Conservation (phyloP, 2,113 vertebrate species). For the Tetraodon nigroviridis region DNA sequence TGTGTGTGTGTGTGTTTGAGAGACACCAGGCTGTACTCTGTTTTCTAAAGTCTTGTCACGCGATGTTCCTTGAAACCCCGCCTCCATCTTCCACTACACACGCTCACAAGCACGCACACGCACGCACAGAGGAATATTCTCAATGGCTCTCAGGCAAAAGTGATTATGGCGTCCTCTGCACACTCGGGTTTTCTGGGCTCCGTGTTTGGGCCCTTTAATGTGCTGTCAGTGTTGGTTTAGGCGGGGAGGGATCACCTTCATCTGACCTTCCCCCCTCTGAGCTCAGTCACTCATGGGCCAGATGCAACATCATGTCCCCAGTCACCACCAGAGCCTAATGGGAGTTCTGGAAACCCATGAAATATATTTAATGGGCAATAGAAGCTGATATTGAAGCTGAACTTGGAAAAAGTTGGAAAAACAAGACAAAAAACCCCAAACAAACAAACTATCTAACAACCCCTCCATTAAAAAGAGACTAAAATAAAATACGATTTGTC, state of each 20-base stretch:
- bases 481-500: too few relatives aligned
- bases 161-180: slow-evolving; percentile 23
- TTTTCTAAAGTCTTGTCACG: slow-evolving; percentile 66
- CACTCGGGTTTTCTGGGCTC: background rate
- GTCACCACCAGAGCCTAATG: slow-evolving; percentile 22
- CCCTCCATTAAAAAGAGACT: too few relatives aligned
- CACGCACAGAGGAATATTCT: slow-evolving; percentile 38
- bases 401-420: too few relatives aligned
- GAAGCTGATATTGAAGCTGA: too few relatives aligned
- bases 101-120: slow-evolving; percentile 10
- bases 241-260: slow-evolving; percentile 34
- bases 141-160: slow-evolving; percentile 16
- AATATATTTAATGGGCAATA: background rate
- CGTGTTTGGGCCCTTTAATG: slow-evolving; percentile 19
- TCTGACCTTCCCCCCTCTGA: slow-evolving; percentile 31
- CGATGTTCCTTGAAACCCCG: slow-evolving; percentile 43
- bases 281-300: slow-evolving; percentile 1
- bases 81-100: slow-evolving; percentile 26
- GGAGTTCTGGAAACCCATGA: background rate
- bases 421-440: too few relatives aligned
- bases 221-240: slow-evolving; percentile 22
- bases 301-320: slow-evolving; percentile 24
- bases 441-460: too few relatives aligned
- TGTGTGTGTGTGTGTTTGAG: slow-evolving; percentile 22
- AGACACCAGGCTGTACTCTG: slow-evolving; percentile 47